phyloP scores from a whole-genome alignment of 2,797 vertebrate species.

The Enteromius viviparus region DNA sequence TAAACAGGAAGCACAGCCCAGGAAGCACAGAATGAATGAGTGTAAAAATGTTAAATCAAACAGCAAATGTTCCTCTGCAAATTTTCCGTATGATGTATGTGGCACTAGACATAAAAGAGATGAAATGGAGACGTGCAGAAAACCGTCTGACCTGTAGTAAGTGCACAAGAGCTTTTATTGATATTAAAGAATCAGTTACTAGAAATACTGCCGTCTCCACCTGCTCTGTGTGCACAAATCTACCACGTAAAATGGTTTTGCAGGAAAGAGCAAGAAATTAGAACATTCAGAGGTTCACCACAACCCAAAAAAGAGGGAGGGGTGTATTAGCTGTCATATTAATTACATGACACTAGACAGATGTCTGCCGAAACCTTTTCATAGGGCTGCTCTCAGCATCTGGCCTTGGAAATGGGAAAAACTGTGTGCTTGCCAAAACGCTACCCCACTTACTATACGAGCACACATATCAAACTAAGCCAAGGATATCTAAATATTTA shows the following conservation, averaged over 20 bases:
- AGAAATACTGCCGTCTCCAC: conserved; percentile 43
- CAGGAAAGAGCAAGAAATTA: not conserved
- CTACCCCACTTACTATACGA: conserved; percentile 25
- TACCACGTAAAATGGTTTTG: conserved; percentile 27
- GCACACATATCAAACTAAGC: conserved; percentile 35
- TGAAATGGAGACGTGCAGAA: not conserved
- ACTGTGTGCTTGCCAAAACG: conserved; percentile 5
- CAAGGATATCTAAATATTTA: conserved; percentile 38
- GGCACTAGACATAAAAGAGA: not conserved
- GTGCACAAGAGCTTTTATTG: conserved; percentile 10
- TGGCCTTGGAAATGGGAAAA: not conserved
- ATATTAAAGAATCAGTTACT: conserved; percentile 22
- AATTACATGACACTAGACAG: conserved; percentile 39
- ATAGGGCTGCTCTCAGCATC: conserved; percentile 5
- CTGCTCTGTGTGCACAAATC: conserved; percentile 27
- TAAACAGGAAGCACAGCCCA: conserved; percentile 50
- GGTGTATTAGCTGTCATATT: conserved; percentile 49
- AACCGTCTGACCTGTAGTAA: not conserved
- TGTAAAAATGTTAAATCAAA: not conserved
- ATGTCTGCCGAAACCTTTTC: conserved; percentile 40
- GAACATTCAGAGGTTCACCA: conserved; percentile 56
- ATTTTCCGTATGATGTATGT: not conserved
- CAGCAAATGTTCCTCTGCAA: conserved; percentile 6
- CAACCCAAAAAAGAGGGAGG: conserved; percentile 37
- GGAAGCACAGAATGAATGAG: not conserved